Conservation (phyloP, 2,888 invertebrate species). For the Tridacna gigas region DNA sequence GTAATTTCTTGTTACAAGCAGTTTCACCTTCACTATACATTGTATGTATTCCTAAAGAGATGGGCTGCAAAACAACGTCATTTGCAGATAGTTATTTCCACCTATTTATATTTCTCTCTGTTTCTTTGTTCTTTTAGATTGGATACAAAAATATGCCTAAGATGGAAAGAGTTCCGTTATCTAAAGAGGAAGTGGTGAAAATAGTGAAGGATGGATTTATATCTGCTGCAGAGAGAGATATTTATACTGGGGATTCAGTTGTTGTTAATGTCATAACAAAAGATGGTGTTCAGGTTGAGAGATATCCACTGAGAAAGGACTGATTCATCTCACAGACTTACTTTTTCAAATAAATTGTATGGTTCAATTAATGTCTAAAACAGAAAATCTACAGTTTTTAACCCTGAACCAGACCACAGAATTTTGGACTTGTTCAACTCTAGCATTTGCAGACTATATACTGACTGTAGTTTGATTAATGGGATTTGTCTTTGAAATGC, state of each 20-base stretch:
- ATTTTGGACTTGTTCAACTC: no score
- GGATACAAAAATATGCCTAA: slow-evolving; percentile 95
- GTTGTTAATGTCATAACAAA: slow-evolving; percentile 94
- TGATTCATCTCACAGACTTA: slow-evolving; percentile 85
- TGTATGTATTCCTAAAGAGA: no score
- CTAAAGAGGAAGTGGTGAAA: slow-evolving; percentile 92
- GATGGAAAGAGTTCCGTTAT: slow-evolving; percentile 87
- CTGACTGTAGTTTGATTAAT: no score
- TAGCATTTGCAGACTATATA: no score
- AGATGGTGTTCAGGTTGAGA: slow-evolving; percentile 90
- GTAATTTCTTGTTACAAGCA: background rate
- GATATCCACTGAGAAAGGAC: slow-evolving; percentile 94
- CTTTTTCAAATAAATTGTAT: no score
- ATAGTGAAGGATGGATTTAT: slow-evolving; percentile 98
- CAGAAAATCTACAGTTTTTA: no score
- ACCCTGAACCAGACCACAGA: no score
- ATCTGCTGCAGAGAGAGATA: slow-evolving; percentile 98
- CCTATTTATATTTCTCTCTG: background rate
- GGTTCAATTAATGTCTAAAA: no score
- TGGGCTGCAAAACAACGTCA: background rate
- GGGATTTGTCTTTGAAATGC: no score
- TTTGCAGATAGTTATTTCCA: background rate
- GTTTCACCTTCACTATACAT: background rate
- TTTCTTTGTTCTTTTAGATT: slow-evolving; percentile 86
- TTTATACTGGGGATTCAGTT: slow-evolving; percentile 97